Evolutionary conservation across 2,797 vertebrate species (phyloP).

Genomic region (Gymnoscopelus braueri): DNA sequence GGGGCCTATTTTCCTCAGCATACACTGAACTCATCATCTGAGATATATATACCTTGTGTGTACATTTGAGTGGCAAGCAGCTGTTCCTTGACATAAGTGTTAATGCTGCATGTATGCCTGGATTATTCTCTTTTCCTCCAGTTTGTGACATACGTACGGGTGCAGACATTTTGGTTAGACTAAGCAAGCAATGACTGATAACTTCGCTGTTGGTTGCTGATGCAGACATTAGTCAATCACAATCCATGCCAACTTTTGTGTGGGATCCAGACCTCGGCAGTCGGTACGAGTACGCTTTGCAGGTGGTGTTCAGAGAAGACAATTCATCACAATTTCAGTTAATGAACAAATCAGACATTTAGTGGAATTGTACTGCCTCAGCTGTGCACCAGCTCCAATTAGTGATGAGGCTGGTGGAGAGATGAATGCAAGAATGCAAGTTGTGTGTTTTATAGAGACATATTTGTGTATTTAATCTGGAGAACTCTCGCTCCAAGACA

Average conservation of each 20-base stretch:
- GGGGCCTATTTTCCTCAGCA: conserved; percentile 24
- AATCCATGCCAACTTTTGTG: conserved; percentile 47
- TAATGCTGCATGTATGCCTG: conserved; percentile 43
- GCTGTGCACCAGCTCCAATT: conserved; percentile 61
- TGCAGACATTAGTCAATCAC: conserved; percentile 58
- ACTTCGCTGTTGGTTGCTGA: conserved; percentile 58
- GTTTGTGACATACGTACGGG: conserved; percentile 39
- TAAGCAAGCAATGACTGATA: conserved; percentile 55
- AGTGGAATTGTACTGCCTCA: conserved; percentile 53
- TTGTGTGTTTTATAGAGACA: neutral
- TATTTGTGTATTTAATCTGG: neutral
- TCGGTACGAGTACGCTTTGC: conserved; percentile 67
- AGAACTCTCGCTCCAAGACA: conserved; percentile 8
- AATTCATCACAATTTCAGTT: conserved; percentile 78
- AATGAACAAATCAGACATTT: conserved; percentile 68
- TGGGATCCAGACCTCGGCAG: conserved; percentile 52
- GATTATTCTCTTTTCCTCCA: conserved; percentile 15
- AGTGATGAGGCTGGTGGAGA: conserved; percentile 80
- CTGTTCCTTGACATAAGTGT: conserved; percentile 43
- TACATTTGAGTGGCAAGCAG: conserved; percentile 43
- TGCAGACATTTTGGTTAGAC: conserved; percentile 50
- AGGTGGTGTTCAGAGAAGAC: conserved; percentile 56
- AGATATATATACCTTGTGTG: conserved; percentile 43
- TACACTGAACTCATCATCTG: conserved; percentile 25
- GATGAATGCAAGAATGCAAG: conserved; percentile 51